Evolutionary conservation across 2,888 invertebrate genomes (phyloP), one percentile per base, ranked within the genome.

Genomic region (Troides helena): DNA sequence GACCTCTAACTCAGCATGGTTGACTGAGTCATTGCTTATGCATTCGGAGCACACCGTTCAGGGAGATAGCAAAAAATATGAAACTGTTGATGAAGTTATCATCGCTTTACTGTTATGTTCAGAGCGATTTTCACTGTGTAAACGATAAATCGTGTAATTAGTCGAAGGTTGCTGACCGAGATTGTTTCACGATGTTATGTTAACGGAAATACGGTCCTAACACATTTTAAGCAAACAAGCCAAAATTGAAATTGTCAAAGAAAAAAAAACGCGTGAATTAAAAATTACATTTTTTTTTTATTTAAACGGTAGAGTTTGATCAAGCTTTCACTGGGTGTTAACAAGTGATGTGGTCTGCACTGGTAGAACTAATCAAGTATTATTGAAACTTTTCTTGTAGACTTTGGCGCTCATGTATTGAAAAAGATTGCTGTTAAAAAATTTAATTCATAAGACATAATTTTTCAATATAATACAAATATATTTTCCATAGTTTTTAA

Each of bases 1-100:
- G 63, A 65, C 71, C 66, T 66, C 58, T 72, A 68, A 66, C 57
- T 61, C 65, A 76, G 75, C 73, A 84, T 79, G 88, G 82, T 87
- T 82, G 84, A 87, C 86, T 92, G 92, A 92, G 85, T 92, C 92
- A 92, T 92, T 87, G 88, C 79, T 80, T 85, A 90, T 92, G 92
- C 88, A 92, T 92, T 90, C 81, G 75, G 89, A 89, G 81, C 85
- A 83, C 83, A 87, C 87, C 85, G 87, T 86, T 88, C 83, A 85
- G 85, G 85, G 80, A 86, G 87, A 87, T 89, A 88, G 86, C 86
- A 89, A 89, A 90, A 86, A 83, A 81, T 81, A 85, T 84, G 82
- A 83, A 89, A 86, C 84, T 85, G 85, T 87, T 84, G 87, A 83
- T 87, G 85, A 88, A 82, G 86, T 89, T 89, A 90, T 90, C 89